Conservation (phyloP, 2,797 vertebrate species). For the Chrysolophus pictus region DNA sequence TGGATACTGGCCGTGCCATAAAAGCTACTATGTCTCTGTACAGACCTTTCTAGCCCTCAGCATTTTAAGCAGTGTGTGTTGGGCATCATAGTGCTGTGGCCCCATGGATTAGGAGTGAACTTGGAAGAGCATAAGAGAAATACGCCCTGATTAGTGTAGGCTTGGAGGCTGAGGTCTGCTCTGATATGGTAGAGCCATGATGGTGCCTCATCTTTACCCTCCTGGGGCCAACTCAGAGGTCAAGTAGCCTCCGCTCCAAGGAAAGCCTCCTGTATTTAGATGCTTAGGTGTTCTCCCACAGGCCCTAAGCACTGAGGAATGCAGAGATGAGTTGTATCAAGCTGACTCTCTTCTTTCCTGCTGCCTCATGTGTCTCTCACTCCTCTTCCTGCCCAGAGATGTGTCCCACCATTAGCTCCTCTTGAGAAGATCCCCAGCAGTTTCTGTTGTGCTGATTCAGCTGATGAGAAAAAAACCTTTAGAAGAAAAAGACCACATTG, state of each 20-base stretch:
- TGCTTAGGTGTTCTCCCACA: neutral
- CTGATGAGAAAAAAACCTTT: neutral
- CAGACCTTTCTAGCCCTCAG: neutral
- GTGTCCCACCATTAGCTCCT: neutral
- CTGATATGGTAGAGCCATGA: neutral
- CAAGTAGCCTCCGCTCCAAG: neutral
- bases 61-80: fast-evolving
- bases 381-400: neutral
- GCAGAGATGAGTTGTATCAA: neutral
- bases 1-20: neutral
- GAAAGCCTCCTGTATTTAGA: neutral
- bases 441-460: neutral
- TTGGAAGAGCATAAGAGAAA: neutral
- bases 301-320: neutral
- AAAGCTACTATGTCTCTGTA: neutral
- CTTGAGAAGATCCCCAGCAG: neutral
- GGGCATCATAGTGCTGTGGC: neutral
- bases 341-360: fast-evolving
- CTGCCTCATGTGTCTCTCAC: fast-evolving
- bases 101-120: neutral
- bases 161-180: neutral
- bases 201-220: neutral
- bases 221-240: neutral
- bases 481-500: neutral
- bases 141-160: neutral